phyloP scores from a whole-genome alignment of 2,888 invertebrate genomes.

The Lamellibrachia columna region DNA sequence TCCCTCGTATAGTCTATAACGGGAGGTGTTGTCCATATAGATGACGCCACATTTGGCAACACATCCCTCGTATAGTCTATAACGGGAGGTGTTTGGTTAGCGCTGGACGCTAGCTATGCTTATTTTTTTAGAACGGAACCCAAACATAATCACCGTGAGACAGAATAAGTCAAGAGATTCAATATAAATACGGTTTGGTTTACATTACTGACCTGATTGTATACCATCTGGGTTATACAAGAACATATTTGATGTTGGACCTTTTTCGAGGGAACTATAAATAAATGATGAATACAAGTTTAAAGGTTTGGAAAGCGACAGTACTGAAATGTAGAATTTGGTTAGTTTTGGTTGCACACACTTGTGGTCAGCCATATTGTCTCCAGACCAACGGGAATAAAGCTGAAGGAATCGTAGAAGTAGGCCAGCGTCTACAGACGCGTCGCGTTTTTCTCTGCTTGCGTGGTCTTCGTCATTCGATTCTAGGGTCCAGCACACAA shows the following conservation, averaged over 20 bases:
- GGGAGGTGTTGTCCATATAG: too few species aligned
- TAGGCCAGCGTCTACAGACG: background rate
- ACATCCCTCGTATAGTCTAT: too few species aligned
- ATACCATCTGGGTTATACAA: background rate
- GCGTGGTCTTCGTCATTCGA: background rate
- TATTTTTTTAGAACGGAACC: background rate
- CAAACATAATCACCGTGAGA: background rate
- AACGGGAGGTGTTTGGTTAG: background rate
- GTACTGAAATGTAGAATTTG: background rate
- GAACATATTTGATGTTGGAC: background rate
- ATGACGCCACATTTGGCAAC: too few species aligned
- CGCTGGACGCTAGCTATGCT: background rate
- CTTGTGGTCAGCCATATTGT: background rate
- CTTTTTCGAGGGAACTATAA: background rate
- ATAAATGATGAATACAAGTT: background rate
- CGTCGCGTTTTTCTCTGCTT: background rate
- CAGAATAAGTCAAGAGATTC: background rate
- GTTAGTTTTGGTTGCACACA: background rate
- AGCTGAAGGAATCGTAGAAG: background rate
- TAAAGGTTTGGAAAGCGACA: background rate
- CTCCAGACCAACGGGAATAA: background rate
- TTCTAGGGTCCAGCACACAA: background rate
- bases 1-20: too few species aligned
- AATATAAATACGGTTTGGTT: background rate
- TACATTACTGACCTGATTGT: background rate